Conservation (phyloP, 2,797 vertebrate species). For the Myripristis murdjan region DNA sequence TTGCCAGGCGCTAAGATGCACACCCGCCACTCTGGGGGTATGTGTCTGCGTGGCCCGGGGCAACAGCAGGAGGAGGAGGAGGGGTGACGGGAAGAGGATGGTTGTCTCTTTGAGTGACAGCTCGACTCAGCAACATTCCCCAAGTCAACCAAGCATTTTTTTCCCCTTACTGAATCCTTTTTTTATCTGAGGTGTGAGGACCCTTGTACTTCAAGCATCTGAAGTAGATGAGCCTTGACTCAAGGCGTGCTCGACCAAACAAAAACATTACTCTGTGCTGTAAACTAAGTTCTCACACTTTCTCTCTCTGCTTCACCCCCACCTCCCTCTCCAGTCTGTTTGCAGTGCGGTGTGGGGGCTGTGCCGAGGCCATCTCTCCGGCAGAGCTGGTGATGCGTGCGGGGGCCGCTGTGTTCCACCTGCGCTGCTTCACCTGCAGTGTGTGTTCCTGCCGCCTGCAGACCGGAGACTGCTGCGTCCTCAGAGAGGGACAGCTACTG, state of each 20-base stretch:
- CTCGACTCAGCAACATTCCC: constrained; percentile 82
- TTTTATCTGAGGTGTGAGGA: constrained; percentile 38
- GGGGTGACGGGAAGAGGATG: constrained; percentile 64
- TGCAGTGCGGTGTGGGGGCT: constrained; percentile 91
- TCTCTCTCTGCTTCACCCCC: constrained; percentile 18
- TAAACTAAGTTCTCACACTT: constrained; percentile 43
- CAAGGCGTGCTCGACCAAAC: constrained; percentile 32
- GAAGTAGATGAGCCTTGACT: constrained; percentile 9
- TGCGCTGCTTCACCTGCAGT: constrained; percentile 96
- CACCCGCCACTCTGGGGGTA: constrained; percentile 88
- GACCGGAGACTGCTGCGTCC: constrained; percentile 94
- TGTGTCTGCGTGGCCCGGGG: constrained; percentile 78
- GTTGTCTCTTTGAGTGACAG: constrained; percentile 80
- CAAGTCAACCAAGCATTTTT: constrained; percentile 59
- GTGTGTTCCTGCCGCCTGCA: constrained; percentile 93
- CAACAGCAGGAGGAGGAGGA: constrained; percentile 50
- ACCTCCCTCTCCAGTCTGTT: constrained; percentile 88
- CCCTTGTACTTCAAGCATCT: constrained; percentile 38
- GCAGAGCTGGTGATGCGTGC: constrained; percentile 95
- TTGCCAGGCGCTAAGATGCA: constrained; percentile 98
- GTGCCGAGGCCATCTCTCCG: constrained; percentile 89
- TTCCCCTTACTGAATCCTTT: constrained; percentile 32
- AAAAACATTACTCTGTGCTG: constrained; percentile 47
- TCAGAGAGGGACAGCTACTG: constrained; percentile 93
- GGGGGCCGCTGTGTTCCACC: constrained; percentile 93